phyloP scores from a whole-genome alignment of 1,140 invertebrate species.

The Apis florea region DNA sequence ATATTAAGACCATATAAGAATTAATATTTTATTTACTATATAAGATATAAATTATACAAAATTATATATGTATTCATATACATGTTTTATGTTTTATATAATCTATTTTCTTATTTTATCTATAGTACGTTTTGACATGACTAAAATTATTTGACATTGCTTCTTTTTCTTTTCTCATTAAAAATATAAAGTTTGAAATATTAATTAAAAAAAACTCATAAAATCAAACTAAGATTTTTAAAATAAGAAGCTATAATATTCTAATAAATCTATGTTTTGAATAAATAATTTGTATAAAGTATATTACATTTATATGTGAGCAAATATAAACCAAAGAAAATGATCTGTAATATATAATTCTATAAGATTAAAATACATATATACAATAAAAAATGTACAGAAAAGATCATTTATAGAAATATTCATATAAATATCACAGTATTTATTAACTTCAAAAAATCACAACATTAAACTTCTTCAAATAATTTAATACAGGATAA shows the following conservation, averaged over 20 bases:
- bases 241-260: neutral
- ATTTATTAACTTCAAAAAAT: slow-evolving; percentile 56
- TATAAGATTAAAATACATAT: slow-evolving; percentile 15
- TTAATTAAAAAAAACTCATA: neutral
- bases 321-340: neutral
- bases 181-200: neutral
- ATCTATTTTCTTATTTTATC: slow-evolving; percentile 25
- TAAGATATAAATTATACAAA: slow-evolving; percentile 64
- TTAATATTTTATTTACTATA: slow-evolving; percentile 61
- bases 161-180: neutral
- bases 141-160: neutral
- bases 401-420: slow-evolving; percentile 50
- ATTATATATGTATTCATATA: slow-evolving; percentile 61
- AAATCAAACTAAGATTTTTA: neutral
- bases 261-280: neutral
- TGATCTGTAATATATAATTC: slow-evolving; percentile 12
- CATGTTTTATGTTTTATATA: slow-evolving; percentile 50
- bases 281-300: slow-evolving; percentile 16
- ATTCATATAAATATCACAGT: slow-evolving; percentile 67
- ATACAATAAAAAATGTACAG: slow-evolving; percentile 39
- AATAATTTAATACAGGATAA: neutral
- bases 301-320: neutral
- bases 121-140: no score
- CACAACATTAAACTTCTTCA: neutral
- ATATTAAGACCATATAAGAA: slow-evolving; percentile 51